Evolutionary conservation across 1,140 invertebrate genomes (phyloP).

Genomic region (Phymastichus coffea): DNA sequence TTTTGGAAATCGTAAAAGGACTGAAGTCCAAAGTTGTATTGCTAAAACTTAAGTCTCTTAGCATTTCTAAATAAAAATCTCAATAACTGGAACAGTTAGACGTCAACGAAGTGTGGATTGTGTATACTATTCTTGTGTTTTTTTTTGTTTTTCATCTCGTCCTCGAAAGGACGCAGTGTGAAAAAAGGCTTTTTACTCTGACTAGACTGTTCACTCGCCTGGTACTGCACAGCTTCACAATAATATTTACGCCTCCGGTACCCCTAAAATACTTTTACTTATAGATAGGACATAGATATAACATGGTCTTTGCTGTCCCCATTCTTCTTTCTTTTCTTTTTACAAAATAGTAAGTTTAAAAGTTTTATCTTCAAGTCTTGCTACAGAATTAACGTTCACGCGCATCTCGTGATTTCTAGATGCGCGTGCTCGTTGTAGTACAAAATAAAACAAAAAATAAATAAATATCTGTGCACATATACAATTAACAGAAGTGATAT

Average conservation of each 20-base stretch:
- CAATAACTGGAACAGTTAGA: background rate
- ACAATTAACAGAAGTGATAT: background rate
- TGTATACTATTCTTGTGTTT: too few species aligned
- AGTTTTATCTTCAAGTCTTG: too few species aligned
- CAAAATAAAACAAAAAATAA: background rate
- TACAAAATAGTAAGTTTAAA: too few species aligned
- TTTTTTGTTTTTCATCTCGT: too few species aligned
- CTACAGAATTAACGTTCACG: too few species aligned
- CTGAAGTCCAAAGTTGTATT: background rate
- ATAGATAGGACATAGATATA: constrained; percentile 19
- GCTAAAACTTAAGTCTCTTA: background rate
- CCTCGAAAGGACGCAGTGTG: background rate
- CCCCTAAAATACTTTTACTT: constrained; percentile 13
- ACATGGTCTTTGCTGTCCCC: too few species aligned
- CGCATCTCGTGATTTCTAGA: too few species aligned
- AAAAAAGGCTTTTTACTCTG: constrained; percentile 17
- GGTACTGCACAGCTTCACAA: too few species aligned
- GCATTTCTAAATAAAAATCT: background rate
- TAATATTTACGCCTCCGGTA: background rate
- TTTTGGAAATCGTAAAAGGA: background rate
- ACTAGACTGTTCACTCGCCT: constrained; percentile 41
- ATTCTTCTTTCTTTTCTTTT: too few species aligned
- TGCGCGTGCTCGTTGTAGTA: too few species aligned
- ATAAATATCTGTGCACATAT: background rate
- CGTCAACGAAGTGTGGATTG: too few species aligned